Evolutionary conservation across 2,113 vertebrate species (phyloP).

Genomic region (Raphicerus campestris): DNA sequence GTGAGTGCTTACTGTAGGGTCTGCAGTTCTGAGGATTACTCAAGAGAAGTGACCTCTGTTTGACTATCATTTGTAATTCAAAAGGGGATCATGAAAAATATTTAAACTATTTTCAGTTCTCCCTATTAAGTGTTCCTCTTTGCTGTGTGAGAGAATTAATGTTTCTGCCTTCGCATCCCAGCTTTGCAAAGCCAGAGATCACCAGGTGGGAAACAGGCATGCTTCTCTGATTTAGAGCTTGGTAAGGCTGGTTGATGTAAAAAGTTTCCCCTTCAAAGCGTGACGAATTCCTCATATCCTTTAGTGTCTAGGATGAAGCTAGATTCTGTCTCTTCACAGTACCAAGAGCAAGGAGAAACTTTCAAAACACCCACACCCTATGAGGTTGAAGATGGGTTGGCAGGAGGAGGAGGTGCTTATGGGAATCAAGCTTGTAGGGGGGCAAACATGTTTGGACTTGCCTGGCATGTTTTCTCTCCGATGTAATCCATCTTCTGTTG

Average conservation of each 20-base stretch:
- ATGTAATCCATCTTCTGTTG: conserved; percentile 31
- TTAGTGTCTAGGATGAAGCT: not conserved
- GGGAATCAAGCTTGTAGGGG: conserved; percentile 2
- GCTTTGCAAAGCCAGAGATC: conserved; percentile 35
- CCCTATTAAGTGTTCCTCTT: conserved; percentile 41
- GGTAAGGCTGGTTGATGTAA: not conserved
- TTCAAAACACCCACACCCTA: not conserved
- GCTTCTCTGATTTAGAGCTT: not conserved
- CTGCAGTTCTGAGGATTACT: not conserved
- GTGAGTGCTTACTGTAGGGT: not conserved
- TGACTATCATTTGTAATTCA: conserved; percentile 53
- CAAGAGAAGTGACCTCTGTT: conserved; percentile 26
- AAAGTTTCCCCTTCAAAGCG: not conserved
- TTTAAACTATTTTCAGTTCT: conserved; percentile 61
- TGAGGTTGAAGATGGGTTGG: not conserved
- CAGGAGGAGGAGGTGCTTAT: not conserved
- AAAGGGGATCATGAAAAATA: conserved; percentile 61
- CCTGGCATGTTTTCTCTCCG: conserved; percentile 41
- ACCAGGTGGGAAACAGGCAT: not conserved
- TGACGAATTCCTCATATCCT: not conserved
- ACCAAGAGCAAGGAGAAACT: not conserved
- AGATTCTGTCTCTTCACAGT: not conserved
- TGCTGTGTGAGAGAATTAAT: conserved; percentile 28
- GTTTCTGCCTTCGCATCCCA: conserved; percentile 63
- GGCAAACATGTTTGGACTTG: conserved; percentile 12